Base-by-base conservation (phyloP, 64 coral and sea anemone genomes). In the Pocillopora damicornis region DNA sequence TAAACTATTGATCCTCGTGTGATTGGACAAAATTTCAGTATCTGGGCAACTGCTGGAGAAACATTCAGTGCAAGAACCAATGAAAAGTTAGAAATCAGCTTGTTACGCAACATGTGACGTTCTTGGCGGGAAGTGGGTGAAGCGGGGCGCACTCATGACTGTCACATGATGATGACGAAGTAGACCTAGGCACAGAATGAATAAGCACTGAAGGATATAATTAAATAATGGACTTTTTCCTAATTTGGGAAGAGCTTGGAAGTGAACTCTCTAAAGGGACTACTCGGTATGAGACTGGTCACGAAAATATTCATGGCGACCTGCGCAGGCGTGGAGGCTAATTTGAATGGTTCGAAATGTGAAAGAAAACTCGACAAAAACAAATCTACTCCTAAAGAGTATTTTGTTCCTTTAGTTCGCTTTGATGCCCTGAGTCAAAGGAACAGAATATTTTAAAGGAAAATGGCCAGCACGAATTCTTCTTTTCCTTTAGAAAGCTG, bases 321-420 rank as follows among this genome's bases (percentile, higher is more conserved):
- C 57, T 76, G 73, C 86, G 86, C 86, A 88, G 72, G 86, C 75
- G 73, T 62, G 86, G 86, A 76, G 86, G 86, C 86, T 88, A 88
- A 88, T 88, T 88, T 88, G 74, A 88, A 88, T 59, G 86, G 58
- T 88, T 88, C 86, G 86, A 88, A 36, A 45, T 76, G 59, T 75
- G 58, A 75, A 75, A 63, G 86, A 60, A 76, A 69, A 13, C 59
- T 75, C 51, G 76, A 88, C 86, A 88, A 76, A 88, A 76, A 88
- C 73, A 76, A 85, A 63, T 63, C 17, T 2, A 15, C n/a, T 1
- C 13, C 37, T 63, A 2, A 30, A 30, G 18, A 35, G 16, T 60
- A 75, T 76, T 61, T 61, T 76, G 26, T 37, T 76, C 30, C 15
- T 62, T 88, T 75, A 20, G 18, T 36, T 74, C 74, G 12, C 16